Base-by-base conservation (phyloP, 2,888 invertebrate genomes). In the Drosophila meridiana region DNA sequence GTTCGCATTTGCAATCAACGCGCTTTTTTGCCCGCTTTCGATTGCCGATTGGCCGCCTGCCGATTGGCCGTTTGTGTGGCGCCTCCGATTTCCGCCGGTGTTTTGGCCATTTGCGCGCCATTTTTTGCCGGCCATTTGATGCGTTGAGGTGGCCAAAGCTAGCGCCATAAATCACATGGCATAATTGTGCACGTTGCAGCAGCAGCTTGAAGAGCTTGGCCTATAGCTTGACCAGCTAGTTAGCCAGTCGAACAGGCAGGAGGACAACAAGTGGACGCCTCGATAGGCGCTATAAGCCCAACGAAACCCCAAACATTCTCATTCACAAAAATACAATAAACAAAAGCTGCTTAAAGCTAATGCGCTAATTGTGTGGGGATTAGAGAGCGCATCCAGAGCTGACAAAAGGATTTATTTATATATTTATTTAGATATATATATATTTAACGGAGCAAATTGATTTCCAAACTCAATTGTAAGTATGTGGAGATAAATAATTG, bases 81-180 rank as follows among this genome's bases (percentile, higher is more conserved):
- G 64, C 64, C 69, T 43, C 57, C 63, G 40, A 61, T 70, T 62
- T 74, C 78, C 79, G 79, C 67, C 78, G 69, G 57, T 64, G 59
- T 70, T 70, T 64, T 61, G 53, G 65, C 58, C 47, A 61, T 72
- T 79, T 77, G 69, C 77, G 82, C 73, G 84, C 87, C 84, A 87
- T 66, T 84, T 83, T 81, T 59, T 40, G 43, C 40, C 28, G 20
- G 28, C 56, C 43, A 57, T 58, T 50, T 14, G 38, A 32, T 58
- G 68, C 45, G 42, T 65, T 43, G 60, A 45, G 40, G 32, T 62
- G 58, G 61, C 45, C 38, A 48, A 53, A 52, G 65, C 63, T 20
- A 62, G 47, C 40, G 72, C 77, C 83, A 75, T 84, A 87, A 89
- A 88, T 89, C 83, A 82, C 80, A 80, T 56, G 82, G 71, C 74